Evolutionary conservation across 2,888 invertebrate species (phyloP).

Genomic region (Parelbella ahira): DNA sequence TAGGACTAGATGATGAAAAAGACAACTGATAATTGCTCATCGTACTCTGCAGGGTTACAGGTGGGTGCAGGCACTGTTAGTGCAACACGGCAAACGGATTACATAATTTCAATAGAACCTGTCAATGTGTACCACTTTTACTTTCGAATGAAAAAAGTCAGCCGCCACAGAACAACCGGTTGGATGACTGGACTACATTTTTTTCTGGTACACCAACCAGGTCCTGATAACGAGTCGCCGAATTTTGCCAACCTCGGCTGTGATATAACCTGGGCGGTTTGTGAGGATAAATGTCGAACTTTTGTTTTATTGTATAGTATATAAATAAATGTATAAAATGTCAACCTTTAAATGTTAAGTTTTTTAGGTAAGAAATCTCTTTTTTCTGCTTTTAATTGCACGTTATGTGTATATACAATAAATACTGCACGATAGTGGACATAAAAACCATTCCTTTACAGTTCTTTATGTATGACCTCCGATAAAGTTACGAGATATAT

Average conservation of each 20-base stretch:
- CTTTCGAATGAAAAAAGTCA: slow-evolving; percentile 41
- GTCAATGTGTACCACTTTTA: slow-evolving; percentile 47
- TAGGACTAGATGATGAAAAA: too few species aligned
- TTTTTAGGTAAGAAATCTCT: too few species aligned
- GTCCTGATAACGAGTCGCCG: not conserved
- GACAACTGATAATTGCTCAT: too few species aligned
- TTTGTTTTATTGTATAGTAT: too few species aligned
- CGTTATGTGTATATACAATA: too few species aligned
- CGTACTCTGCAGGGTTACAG: too few species aligned
- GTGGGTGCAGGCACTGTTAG: slow-evolving; percentile 12
- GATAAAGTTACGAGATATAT: too few species aligned
- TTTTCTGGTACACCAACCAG: not conserved
- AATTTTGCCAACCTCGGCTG: slow-evolving; percentile 7
- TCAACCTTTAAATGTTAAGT: not conserved
- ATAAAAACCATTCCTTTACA: too few species aligned
- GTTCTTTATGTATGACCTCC: too few species aligned
- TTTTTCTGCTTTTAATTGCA: too few species aligned
- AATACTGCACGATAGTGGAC: too few species aligned
- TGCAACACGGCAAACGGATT: slow-evolving; percentile 20
- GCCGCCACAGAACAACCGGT: slow-evolving; percentile 29
- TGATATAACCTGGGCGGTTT: slow-evolving; percentile 2
- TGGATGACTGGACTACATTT: slow-evolving; percentile 37
- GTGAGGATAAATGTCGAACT: slow-evolving; percentile 2
- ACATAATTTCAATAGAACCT: slow-evolving; percentile 29
- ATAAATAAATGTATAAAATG: not conserved